Evolutionary conservation across 2,888 invertebrate genomes (phyloP), one percentile per base, ranked within the genome.

Genomic region (Cybosia mesomella): DNA sequence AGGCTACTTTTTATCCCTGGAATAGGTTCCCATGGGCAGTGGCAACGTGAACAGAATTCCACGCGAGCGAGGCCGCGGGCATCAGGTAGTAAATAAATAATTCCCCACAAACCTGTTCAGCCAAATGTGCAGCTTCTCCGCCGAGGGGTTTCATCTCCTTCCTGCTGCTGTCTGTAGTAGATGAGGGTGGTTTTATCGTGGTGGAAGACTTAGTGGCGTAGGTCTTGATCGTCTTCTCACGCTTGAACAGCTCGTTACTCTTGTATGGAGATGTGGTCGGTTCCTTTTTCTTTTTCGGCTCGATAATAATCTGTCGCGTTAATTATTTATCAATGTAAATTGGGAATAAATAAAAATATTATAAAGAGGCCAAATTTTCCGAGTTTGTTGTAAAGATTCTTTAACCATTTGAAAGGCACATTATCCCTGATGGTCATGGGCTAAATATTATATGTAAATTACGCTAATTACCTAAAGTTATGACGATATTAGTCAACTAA

Each of bases 221-320:
- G 0, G 84, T 64, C 66, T 88, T 89, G 10, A 64, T 67, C 0
- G 82, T 65, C 72, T 89, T 90, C 53, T 89, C 89, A 0, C 85
- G 84, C 64, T 86, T 89, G 68, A 71, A 79, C 49, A 77, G 78
- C 13, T 85, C 83, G n/a, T 76, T 79, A 66, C 76, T 70, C 60
- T 89, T 88, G 73, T 75, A 83, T 0, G 83, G 71, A 0, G 81
- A 34, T 28, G 21, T 75, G 0, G 77, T 21, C 0, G 68, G 70
- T 64, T 88, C 90, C 74, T 91, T 91, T 74, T 87, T 89, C 72
- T 89, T 80, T 57, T 74, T 90, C 10, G 80, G 11, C 4, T 90
- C 90, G 9, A 54, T 63, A 34, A 36, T 63, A 34, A 21, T 36
- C 63, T 63, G 36, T 54, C 34, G 54, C 9, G 11, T 2, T 24